Percentiles rank a stretch among this genome's conserved stretches.
Conservation (phyloP, 2,888 invertebrate species). For the Lycocerus yunnanus region DNA sequence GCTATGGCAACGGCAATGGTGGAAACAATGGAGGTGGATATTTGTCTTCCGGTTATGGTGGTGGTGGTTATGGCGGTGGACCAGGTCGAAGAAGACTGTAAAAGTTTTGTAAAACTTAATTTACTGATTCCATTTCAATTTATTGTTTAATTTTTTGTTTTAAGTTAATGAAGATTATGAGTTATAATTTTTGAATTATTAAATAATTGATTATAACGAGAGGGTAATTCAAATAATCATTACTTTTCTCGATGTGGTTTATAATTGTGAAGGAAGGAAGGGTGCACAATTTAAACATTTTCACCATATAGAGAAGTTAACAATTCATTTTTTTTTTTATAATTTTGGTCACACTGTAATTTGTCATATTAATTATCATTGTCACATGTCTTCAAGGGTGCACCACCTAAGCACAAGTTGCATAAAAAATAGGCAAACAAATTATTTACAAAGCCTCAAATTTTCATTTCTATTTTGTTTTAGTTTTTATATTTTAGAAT, state of each 20-base stretch:
- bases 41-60: slow-evolving; percentile 2
- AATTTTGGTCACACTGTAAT: neutral
- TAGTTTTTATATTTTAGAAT: neutral
- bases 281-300: neutral
- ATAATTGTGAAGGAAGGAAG: neutral
- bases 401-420: neutral
- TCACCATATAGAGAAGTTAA: neutral
- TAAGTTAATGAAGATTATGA: neutral
- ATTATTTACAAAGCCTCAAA: neutral
- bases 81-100: slow-evolving; percentile 20
- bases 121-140: neutral
- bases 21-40: neutral
- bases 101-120: neutral
- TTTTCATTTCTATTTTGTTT: neutral
- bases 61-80: neutral
- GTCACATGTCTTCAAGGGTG: neutral
- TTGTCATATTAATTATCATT: neutral
- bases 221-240: neutral
- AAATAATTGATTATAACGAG: neutral
- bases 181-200: neutral
- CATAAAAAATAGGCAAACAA: neutral
- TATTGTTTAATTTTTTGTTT: neutral
- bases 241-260: neutral
- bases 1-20: neutral
- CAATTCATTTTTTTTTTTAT: neutral